phyloP scores from a whole-genome alignment of 2,888 invertebrate genomes.

The Microplitis manilae region DNA sequence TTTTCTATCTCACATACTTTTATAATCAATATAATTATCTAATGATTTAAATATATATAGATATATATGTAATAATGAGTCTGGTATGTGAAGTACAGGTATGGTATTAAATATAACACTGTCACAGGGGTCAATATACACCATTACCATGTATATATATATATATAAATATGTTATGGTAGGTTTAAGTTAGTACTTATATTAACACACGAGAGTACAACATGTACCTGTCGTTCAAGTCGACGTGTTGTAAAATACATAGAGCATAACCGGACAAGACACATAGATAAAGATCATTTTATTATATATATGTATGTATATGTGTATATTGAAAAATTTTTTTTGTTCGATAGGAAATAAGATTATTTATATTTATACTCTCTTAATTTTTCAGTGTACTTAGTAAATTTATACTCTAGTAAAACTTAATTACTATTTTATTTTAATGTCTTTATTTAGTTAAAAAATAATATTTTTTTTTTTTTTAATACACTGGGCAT shows the following conservation, averaged over 20 bases:
- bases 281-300: neutral
- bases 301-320: neutral
- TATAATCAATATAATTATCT: neutral
- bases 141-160: neutral
- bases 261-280: slow-evolving; percentile 1
- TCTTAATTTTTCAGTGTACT: too few species aligned
- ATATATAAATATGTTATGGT: neutral
- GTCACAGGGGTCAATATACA: neutral
- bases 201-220: neutral
- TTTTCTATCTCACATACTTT: neutral
- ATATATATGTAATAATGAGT: neutral
- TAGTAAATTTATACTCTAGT: too few species aligned
- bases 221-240: neutral
- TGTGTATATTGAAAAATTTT: too few species aligned
- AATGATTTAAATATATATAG: neutral
- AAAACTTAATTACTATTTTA: too few species aligned
- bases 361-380: too few species aligned
- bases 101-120: neutral
- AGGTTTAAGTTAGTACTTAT: neutral
- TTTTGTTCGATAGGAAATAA: too few species aligned
- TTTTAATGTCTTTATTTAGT: too few species aligned
- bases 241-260: neutral
- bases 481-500: too few species aligned
- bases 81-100: neutral
- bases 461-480: too few species aligned